Evolutionary conservation across 2,113 vertebrate species (phyloP).

Genomic region (Rhea pennata): DNA sequence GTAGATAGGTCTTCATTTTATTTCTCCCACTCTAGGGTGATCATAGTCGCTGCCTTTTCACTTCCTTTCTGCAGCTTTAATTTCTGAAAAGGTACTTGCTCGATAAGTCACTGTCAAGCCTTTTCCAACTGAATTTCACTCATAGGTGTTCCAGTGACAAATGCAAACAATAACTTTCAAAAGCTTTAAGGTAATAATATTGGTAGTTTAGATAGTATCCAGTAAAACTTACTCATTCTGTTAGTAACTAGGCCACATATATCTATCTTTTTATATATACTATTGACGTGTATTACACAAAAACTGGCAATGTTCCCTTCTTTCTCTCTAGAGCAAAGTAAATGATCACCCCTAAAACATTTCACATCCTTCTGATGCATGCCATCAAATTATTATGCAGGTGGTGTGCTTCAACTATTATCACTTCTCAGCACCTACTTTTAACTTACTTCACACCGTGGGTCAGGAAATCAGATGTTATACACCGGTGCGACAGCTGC

Average conservation of each 20-base stretch:
- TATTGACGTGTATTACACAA: neutral
- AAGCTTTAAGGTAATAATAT: neutral
- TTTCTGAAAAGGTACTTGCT: neutral
- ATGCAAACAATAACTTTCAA: neutral
- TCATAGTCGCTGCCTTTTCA: neutral
- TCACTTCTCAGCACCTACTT: conserved; percentile 10
- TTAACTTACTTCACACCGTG: conserved; percentile 7
- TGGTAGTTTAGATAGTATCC: neutral
- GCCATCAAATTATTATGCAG: neutral
- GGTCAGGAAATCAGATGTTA: conserved; percentile 38
- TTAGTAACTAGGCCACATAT: neutral
- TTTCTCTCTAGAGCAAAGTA: neutral
- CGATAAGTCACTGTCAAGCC: neutral
- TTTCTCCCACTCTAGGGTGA: neutral
- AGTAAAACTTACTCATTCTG: neutral
- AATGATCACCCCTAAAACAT: neutral
- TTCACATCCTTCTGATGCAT: neutral
- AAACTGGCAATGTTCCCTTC: neutral
- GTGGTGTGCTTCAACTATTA: neutral
- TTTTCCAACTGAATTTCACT: neutral
- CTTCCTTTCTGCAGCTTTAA: neutral
- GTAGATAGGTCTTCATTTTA: neutral
- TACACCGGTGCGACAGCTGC: neutral
- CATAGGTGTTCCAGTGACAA: neutral
- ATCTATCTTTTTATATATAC: neutral